Conservation (phyloP, 2,888 invertebrate genomes). For the Nemoura dubitans region DNA sequence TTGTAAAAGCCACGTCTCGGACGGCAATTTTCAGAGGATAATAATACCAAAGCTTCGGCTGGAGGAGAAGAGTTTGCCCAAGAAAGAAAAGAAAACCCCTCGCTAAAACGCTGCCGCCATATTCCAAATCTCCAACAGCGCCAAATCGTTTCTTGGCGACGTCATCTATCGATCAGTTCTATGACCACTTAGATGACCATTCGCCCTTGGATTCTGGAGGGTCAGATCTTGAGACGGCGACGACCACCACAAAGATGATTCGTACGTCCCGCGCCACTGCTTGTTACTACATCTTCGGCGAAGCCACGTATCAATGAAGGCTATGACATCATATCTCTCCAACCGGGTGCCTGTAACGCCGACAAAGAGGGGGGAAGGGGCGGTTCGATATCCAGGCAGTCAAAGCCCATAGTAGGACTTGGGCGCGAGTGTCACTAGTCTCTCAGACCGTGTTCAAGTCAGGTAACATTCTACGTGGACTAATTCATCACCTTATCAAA, state of each 20-base stretch:
- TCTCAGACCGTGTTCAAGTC: slow-evolving; percentile 16
- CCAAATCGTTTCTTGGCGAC: neutral
- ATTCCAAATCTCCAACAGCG: no score
- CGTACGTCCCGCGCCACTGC: slow-evolving; percentile 4
- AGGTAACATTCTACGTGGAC: slow-evolving; percentile 19
- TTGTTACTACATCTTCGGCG: neutral
- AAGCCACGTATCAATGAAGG: slow-evolving; percentile 32
- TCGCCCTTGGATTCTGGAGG: slow-evolving; percentile 3
- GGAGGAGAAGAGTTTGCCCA: no score
- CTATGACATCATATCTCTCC: slow-evolving; percentile 47
- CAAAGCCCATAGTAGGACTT: slow-evolving; percentile 21
- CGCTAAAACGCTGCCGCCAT: no score
- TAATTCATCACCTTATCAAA: neutral
- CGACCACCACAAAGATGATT: neutral
- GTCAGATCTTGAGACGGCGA: neutral
- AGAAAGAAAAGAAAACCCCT: no score
- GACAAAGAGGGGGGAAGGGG: slow-evolving; percentile 42
- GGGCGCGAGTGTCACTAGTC: slow-evolving; percentile 34
- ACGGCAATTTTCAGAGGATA: no score
- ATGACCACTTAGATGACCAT: neutral
- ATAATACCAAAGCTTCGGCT: no score
- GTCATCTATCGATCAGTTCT: neutral
- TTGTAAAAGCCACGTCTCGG: no score
- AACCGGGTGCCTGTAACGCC: slow-evolving; percentile 1
- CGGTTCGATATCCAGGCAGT: slow-evolving; percentile 46